phyloP scores from a whole-genome alignment of 2,113 vertebrate genomes.

The human region GRCh38 chr6:29677001-29677500 shows the following conservation, averaged over 20 bases:
- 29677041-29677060: neutral
- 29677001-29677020: neutral
- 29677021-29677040: neutral
- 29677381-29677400: neutral
- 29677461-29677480: neutral
- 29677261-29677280: neutral
- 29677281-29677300: neutral
- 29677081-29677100: neutral
- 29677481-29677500: neutral
- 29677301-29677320: neutral
- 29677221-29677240: neutral
- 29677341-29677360: neutral
- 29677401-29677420: neutral
- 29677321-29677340: neutral
- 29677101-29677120: neutral
- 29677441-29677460: neutral
- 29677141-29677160: neutral
- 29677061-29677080: neutral
- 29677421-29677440: neutral
- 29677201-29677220: neutral
- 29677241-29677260: neutral
- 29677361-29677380: conserved; percentile 23
- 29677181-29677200: neutral
- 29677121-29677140: neutral
- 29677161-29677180: neutral